Conservation (phyloP, 2,797 vertebrate species). For the Ctenopoma kingsleyae region DNA sequence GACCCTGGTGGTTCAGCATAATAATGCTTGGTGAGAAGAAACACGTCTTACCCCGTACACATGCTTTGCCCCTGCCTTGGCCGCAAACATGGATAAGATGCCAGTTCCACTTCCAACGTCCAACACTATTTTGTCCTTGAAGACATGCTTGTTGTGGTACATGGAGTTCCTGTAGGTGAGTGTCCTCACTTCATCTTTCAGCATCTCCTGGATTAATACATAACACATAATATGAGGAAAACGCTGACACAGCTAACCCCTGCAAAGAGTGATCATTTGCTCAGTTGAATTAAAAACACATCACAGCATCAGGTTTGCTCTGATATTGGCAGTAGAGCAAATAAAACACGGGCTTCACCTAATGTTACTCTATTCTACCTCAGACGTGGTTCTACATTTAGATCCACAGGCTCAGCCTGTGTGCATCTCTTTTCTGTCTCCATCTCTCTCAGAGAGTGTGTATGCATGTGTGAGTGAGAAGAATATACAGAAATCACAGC, state of each 20-base stretch:
- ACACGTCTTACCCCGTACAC: constrained; percentile 93
- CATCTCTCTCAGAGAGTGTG: neutral
- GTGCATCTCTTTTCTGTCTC: constrained; percentile 20
- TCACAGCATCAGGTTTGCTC: constrained; percentile 14
- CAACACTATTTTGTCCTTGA: constrained; percentile 97
- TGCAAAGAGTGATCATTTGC: neutral
- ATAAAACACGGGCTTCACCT: constrained; percentile 32
- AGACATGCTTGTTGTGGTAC: constrained; percentile 99
- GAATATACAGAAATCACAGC: constrained; percentile 53
- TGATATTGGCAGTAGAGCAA: constrained; percentile 14
- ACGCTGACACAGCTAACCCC: constrained; percentile 2
- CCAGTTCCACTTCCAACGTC: constrained; percentile 98
- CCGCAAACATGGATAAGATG: constrained; percentile 99
- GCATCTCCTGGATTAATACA: constrained; percentile 93
- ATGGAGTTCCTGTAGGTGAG: constrained; percentile 98
- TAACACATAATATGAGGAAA: constrained; percentile 23
- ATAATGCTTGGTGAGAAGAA: constrained; percentile 15
- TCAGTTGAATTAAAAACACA: constrained; percentile 5
- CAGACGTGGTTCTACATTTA: constrained; percentile 30
- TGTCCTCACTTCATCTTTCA: constrained; percentile 97
- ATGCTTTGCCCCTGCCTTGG: constrained; percentile 97
- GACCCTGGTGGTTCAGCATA: constrained; percentile 26
- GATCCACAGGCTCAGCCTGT: constrained; percentile 42
- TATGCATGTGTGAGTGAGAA: constrained; percentile 28
- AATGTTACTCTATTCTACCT: constrained; percentile 27